Conservation (phyloP, 2,113 vertebrate species). For the Xenopus laevis region DNA sequence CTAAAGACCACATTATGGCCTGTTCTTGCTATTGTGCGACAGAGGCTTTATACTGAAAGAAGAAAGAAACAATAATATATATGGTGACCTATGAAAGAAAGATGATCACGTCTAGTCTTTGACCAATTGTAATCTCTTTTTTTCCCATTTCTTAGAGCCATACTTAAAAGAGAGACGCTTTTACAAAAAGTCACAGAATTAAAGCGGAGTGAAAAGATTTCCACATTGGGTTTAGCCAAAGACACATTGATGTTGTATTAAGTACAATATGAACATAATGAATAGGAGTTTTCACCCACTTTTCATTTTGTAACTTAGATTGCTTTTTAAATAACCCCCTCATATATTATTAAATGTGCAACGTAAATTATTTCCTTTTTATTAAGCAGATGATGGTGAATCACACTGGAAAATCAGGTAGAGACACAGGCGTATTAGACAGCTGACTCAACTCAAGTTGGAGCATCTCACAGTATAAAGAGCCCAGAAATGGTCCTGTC, state of each 20-base stretch:
- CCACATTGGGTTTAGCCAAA: background rate
- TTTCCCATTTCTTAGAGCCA: background rate
- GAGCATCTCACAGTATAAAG: too few relatives aligned
- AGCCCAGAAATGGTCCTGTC: too few relatives aligned
- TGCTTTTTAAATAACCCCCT: too few relatives aligned
- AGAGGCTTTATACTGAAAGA: slow-evolving; percentile 24
- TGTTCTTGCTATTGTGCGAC: slow-evolving; percentile 24
- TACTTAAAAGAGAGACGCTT: background rate
- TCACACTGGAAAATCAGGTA: too few relatives aligned
- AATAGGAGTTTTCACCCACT: background rate
- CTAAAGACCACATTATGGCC: slow-evolving; percentile 9
- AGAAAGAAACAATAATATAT: slow-evolving; percentile 30
- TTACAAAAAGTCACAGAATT: background rate
- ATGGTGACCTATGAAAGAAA: slow-evolving; percentile 5
- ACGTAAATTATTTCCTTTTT: too few relatives aligned
- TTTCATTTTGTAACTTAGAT: background rate
- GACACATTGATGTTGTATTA: background rate
- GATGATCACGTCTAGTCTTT: slow-evolving; percentile 5
- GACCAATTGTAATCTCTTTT: slow-evolving; percentile 21
- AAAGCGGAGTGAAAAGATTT: background rate
- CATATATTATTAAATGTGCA: too few relatives aligned
- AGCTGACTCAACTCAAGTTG: too few relatives aligned
- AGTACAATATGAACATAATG: background rate
- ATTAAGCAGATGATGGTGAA: too few relatives aligned
- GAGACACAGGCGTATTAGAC: too few relatives aligned